phyloP scores from a whole-genome alignment of 2,888 invertebrate genomes.

The Tetramorium bicarinatum region DNA sequence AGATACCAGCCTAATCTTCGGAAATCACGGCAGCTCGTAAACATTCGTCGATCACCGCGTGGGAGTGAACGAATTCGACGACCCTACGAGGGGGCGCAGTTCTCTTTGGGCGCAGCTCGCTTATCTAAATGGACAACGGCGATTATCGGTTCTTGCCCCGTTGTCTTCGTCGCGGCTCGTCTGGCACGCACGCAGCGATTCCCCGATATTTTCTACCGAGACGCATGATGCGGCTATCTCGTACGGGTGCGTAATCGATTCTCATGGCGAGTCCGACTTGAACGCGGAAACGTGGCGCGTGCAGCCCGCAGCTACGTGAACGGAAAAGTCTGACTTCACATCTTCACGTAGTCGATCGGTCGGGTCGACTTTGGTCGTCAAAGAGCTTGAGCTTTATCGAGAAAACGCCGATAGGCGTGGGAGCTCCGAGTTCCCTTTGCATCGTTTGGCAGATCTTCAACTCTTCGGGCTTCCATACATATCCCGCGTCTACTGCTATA shows the following conservation, averaged over 20 bases:
- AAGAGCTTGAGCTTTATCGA: conserved; percentile 1
- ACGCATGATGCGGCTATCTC: conserved; percentile 55
- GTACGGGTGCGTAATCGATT: conserved; percentile 52
- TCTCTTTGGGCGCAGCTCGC: conserved; percentile 18
- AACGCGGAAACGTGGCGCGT: conserved; percentile 3
- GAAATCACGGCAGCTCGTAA: conserved; percentile 40
- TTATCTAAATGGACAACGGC: conserved; percentile 69
- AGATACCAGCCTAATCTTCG: conserved; percentile 34
- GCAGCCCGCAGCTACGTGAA: background rate
- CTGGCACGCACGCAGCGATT: conserved; percentile 62
- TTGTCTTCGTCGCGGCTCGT: conserved; percentile 63
- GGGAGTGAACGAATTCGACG: conserved; percentile 41
- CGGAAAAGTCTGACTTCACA: background rate
- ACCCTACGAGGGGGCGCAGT: conserved; percentile 6
- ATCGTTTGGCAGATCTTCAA: conserved; percentile 25
- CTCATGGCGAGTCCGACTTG: background rate
- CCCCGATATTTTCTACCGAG: conserved; percentile 61
- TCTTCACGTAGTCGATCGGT: background rate
- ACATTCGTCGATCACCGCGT: conserved; percentile 27
- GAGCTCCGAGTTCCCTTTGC: conserved; percentile 1
- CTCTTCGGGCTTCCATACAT: background rate
- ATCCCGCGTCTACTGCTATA: background rate
- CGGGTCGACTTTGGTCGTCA: background rate
- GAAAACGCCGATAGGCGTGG: background rate
- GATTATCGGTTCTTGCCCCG: conserved; percentile 63